phyloP scores from a whole-genome alignment of 64 coral and sea anemone genomes.

The Pocillopora damicornis region DNA sequence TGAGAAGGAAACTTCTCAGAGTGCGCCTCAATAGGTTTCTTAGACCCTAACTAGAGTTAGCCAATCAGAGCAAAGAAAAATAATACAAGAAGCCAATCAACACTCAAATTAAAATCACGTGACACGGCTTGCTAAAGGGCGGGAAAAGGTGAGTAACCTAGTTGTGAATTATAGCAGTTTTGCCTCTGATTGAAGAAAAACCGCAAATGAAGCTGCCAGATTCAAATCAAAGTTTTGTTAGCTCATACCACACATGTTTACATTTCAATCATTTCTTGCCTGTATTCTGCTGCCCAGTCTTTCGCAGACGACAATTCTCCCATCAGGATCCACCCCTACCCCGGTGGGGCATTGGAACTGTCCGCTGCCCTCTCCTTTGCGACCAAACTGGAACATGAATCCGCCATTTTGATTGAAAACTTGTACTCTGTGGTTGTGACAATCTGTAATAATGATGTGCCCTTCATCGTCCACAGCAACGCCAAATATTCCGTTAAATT shows the following conservation, averaged over 20 bases:
- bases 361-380: conserved; percentile 95
- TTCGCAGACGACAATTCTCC: conserved; percentile 92
- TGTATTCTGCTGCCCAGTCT: conserved; percentile 97
- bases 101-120: neutral
- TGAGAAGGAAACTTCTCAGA: neutral
- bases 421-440: conserved; percentile 96
- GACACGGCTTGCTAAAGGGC: too few relatives aligned
- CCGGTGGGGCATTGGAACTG: conserved; percentile 99
- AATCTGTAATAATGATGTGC: conserved; percentile 94
- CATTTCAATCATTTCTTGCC: conserved; percentile 23
- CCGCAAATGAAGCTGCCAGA: too few relatives aligned
- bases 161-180: neutral
- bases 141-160: neutral
- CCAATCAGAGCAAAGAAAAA: neutral
- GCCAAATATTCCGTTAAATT: conserved; percentile 99
- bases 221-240: neutral
- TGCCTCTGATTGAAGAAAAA: too few relatives aligned
- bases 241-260: neutral
- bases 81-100: neutral
- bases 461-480: conserved; percentile 93
- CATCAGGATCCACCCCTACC: conserved; percentile 87
- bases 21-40: neutral
- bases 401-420: conserved; percentile 91
- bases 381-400: conserved; percentile 97
- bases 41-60: too few relatives aligned